Percentiles rank a stretch among this genome's conserved stretches.
Evolutionary conservation across 2,113 vertebrate genomes (phyloP).

Genomic region (Platysteira castanea): DNA sequence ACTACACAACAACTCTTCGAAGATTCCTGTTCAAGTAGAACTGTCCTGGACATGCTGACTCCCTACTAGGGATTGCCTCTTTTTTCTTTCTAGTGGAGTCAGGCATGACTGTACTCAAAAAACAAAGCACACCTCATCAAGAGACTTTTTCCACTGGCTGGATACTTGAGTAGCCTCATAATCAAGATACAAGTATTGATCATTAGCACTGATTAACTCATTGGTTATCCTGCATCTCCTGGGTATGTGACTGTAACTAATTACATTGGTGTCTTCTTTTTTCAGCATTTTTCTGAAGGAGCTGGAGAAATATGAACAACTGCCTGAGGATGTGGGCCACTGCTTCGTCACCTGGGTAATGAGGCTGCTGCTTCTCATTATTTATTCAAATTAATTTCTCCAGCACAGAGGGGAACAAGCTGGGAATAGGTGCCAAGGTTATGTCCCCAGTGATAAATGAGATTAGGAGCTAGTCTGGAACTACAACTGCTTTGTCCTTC

Average conservation of each 20-base stretch:
- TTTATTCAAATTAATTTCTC: conserved; percentile 18
- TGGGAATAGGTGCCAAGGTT: background rate
- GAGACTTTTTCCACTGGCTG: background rate
- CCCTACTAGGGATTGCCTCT: background rate
- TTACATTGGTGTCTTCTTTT: conserved; percentile 33
- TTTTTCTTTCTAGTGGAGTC: background rate
- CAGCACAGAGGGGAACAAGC: background rate
- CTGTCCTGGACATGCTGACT: background rate
- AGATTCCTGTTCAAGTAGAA: background rate
- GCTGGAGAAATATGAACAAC: conserved; percentile 96
- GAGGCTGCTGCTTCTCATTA: background rate
- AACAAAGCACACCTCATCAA: background rate
- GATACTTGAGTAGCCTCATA: background rate
- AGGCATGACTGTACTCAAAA: background rate
- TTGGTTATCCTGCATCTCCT: background rate
- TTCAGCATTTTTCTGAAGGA: conserved; percentile 96
- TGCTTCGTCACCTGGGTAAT: conserved; percentile 99
- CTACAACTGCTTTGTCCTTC: background rate
- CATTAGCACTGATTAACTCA: background rate
- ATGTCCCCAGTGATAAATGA: background rate
- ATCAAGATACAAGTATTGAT: background rate
- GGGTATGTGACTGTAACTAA: conserved; percentile 4
- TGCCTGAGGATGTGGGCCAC: conserved; percentile 96
- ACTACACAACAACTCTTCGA: background rate
- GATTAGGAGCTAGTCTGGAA: background rate